Evolutionary conservation across 1,140 invertebrate species (phyloP), one percentile per base, ranked within the genome.

Genomic region (Antheraea pernyi): DNA sequence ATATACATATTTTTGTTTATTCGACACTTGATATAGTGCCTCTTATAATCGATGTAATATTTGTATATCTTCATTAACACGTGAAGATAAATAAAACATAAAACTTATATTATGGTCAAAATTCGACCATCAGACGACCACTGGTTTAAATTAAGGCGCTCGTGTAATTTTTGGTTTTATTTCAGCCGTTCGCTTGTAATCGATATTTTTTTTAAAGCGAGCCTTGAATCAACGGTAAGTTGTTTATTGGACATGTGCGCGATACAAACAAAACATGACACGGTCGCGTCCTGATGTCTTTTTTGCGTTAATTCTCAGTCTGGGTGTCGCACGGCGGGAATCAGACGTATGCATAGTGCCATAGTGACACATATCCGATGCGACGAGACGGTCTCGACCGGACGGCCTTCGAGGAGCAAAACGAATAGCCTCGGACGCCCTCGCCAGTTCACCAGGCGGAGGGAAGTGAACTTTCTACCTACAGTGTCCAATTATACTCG

Each of bases 321-420:
- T 80, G 74, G 77, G 81, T 80, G 82, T 84, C 80, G 79, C 73
- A 71, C 69, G 79, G 79, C 82, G 77, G 81, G 78, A 83, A 83
- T 78, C 74, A 79, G 77, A 77, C 75, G 83, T 81, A 83, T 85
- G 79, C 76, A 76, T 85, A 84, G 81, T 86, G 84, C 77, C 84
- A 87, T 88, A 89, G 85, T 90, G 88, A 90, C 88, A 90, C 88
- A 90, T 85, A 90, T 88, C 82, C 80, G 83, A 86, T 80, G 80
- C 80, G 80, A 73, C 78, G 76, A 80, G 81, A 81, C 82, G 79
- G 74, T 75, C 76, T 74, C 60, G 77, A 88, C 86, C 80, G 88
- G 88, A 79, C 83, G 88, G 80, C 88, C 88, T 90, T 90, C 86
- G 85, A 81, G 72, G 76, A 76, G 82, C 82, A 84, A 86, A 87